Evolutionary conservation across 2,113 vertebrate genomes (phyloP).

Genomic region (Oostethus manadensis): DNA sequence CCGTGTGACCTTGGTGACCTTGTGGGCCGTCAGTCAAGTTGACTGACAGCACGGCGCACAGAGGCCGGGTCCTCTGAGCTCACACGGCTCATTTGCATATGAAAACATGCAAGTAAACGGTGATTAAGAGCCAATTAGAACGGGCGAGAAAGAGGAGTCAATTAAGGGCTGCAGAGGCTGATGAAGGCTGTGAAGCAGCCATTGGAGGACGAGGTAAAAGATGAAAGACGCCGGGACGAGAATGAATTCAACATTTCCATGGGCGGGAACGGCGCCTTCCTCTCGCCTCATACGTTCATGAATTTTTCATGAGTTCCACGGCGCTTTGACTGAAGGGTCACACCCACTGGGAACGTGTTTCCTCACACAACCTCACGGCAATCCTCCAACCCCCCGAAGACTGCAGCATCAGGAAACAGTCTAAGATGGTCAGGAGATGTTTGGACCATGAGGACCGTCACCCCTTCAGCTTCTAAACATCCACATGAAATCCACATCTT

Average conservation of each 20-base stretch:
- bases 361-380: conserved; percentile 37
- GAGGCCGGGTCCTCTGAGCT: conserved; percentile 23
- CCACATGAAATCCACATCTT: not conserved
- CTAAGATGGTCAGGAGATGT: conserved; percentile 8
- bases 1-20: not conserved
- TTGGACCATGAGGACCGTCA: not conserved
- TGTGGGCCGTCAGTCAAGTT: conserved; percentile 8
- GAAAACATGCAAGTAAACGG: conserved; percentile 69
- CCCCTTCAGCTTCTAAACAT: not conserved
- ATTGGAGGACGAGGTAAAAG: conserved; percentile 8
- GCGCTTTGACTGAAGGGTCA: conserved; percentile 55
- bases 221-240: conserved; percentile 9
- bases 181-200: conserved; percentile 21
- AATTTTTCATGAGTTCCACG: conserved; percentile 60
- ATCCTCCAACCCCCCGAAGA: conserved; percentile 17
- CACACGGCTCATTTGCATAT: conserved; percentile 68
- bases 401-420: not conserved
- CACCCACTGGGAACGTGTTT: conserved; percentile 29
- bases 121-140: conserved; percentile 73
- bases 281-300: conserved; percentile 39
- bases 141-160: conserved; percentile 56
- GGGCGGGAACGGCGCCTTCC: conserved; percentile 20
- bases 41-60: conserved; percentile 33
- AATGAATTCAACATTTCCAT: not conserved
- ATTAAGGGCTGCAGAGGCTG: conserved; percentile 52